phyloP scores from a whole-genome alignment of 2,113 vertebrate species.

The Halichoerus grypus region DNA sequence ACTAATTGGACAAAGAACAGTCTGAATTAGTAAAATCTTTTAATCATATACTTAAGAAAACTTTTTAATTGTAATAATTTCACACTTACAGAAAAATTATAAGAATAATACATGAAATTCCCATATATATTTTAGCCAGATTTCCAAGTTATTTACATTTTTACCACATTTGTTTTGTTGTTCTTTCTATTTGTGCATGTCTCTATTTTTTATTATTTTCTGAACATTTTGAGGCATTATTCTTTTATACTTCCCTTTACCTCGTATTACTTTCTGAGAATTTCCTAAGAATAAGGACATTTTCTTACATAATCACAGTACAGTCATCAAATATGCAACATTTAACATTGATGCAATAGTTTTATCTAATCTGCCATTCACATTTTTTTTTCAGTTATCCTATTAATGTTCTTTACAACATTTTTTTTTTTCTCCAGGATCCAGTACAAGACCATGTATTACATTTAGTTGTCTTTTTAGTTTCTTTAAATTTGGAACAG shows the following conservation, averaged over 20 bases:
- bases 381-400: neutral
- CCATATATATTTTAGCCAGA: neutral
- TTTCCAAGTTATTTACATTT: neutral
- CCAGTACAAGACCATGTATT: neutral
- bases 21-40: conserved; percentile 27
- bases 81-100: neutral
- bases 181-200: neutral
- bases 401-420: neutral
- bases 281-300: neutral
- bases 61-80: neutral
- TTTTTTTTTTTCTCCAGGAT: neutral
- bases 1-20: neutral
- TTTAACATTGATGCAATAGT: neutral
- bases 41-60: neutral
- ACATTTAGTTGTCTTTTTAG: neutral
- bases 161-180: neutral
- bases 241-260: neutral
- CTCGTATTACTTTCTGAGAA: neutral
- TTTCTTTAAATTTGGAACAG: neutral
- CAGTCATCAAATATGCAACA: neutral
- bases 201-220: neutral
- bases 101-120: neutral
- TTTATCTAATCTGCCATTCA: neutral
- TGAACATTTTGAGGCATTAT: neutral
- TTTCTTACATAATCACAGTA: neutral